Percentiles rank a stretch among this genome's conserved stretches.
Conservation (phyloP, 2,888 invertebrate species). For the Pammene aurita region DNA sequence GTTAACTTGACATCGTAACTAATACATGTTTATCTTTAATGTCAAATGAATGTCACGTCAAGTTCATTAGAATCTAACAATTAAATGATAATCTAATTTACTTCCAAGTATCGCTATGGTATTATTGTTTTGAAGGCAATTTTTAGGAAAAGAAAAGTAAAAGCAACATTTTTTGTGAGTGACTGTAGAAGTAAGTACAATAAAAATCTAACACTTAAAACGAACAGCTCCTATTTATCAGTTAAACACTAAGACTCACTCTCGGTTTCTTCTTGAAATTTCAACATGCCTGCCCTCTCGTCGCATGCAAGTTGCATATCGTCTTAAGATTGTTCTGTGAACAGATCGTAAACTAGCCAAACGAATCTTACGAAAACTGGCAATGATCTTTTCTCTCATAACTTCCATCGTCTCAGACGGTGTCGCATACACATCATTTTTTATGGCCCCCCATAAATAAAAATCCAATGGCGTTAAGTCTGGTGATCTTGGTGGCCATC, state of each 20-base stretch:
- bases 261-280: too few species aligned
- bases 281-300: slow-evolving; percentile 13
- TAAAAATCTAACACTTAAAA: neutral
- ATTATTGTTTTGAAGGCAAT: neutral
- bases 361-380: slow-evolving; percentile 11
- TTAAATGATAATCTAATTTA: neutral
- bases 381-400: slow-evolving; percentile 13
- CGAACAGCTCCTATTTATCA: neutral
- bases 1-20: neutral
- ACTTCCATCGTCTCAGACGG: slow-evolving; percentile 1
- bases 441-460: slow-evolving; percentile 23
- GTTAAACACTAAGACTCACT: too few species aligned
- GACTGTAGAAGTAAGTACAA: neutral
- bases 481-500: slow-evolving; percentile 33
- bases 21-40: neutral
- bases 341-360: slow-evolving; percentile 15
- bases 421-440: slow-evolving; percentile 21
- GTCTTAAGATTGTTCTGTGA: slow-evolving; percentile 12
- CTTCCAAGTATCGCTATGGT: neutral
- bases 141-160: neutral
- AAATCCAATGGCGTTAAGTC: slow-evolving; percentile 25
- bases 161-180: neutral
- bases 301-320: slow-evolving; percentile 19
- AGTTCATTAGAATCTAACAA: neutral
- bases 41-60: slow-evolving; percentile 4